phyloP scores from a whole-genome alignment of 2,888 invertebrate species.

The Dolichopus griseipennis region DNA sequence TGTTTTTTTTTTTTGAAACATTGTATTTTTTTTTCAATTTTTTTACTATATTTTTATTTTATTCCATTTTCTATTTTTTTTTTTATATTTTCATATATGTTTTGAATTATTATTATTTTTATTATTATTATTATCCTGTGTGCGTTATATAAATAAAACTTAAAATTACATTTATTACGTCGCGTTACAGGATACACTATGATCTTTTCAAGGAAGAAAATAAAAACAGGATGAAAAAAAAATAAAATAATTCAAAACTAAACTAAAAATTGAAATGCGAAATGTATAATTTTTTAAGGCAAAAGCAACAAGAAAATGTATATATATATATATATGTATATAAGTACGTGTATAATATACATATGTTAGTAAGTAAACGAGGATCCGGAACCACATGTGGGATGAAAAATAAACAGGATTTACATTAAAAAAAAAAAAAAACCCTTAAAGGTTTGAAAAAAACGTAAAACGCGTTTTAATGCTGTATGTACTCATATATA shows the following conservation, averaged over 20 bases:
- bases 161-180: neutral
- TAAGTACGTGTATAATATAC: neutral
- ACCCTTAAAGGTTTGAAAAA: neutral
- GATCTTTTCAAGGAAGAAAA: neutral
- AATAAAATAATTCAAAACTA: no score
- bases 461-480: neutral
- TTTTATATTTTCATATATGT: neutral
- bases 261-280: no score
- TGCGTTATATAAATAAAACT: slow-evolving; percentile 1
- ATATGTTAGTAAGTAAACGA: no score
- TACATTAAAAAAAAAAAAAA: neutral
- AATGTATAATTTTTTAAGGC: neutral
- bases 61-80: neutral
- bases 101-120: neutral
- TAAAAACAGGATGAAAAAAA: neutral
- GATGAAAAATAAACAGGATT: neutral
- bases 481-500: no score
- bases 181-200: neutral
- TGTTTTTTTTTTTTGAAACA: neutral
- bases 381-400: neutral
- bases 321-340: neutral
- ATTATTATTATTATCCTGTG: neutral
- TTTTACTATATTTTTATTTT: neutral
- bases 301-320: neutral
- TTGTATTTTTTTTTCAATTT: neutral